A percentile compares a stretch with the other conserved stretches of the same genome.
Evolutionary conservation across 2,113 vertebrate species (phyloP).

Genomic region (Vombatus ursinus): DNA sequence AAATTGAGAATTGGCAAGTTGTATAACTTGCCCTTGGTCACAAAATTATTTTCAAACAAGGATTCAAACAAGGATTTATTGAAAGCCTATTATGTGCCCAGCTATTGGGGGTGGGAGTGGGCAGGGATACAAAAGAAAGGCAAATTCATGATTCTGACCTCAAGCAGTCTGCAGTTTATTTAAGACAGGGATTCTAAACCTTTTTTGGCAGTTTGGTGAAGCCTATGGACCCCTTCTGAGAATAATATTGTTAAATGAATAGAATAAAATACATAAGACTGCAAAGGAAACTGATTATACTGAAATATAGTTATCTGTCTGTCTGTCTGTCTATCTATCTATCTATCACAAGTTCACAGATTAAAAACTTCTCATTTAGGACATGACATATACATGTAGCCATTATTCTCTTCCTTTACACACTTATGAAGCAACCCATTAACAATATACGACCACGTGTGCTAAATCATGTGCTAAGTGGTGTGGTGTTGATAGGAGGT

Average conservation of each 20-base stretch:
- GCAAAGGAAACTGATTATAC: neutral
- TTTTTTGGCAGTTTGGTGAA: neutral
- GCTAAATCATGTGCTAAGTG: neutral
- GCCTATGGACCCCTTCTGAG: neutral
- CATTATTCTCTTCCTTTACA: neutral
- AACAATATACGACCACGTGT: neutral
- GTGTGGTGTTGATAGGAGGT: neutral
- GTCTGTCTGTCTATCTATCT: no score
- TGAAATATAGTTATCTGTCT: neutral
- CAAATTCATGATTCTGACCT: neutral
- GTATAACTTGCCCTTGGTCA: neutral
- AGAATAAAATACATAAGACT: neutral
- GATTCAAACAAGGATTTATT: neutral
- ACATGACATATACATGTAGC: neutral
- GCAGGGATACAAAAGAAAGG: neutral
- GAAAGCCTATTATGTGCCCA: neutral
- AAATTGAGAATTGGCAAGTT: neutral
- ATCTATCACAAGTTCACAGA: neutral
- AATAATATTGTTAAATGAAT: neutral
- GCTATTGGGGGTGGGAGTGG: no score
- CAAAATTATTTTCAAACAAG: neutral
- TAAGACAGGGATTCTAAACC: neutral
- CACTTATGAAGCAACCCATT: neutral
- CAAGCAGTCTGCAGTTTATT: neutral
- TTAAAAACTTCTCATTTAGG: neutral